Evolutionary conservation across 2,797 vertebrate genomes (phyloP), one percentile per base, ranked within the genome.

Genomic region (Cirrhinus mrigala): DNA sequence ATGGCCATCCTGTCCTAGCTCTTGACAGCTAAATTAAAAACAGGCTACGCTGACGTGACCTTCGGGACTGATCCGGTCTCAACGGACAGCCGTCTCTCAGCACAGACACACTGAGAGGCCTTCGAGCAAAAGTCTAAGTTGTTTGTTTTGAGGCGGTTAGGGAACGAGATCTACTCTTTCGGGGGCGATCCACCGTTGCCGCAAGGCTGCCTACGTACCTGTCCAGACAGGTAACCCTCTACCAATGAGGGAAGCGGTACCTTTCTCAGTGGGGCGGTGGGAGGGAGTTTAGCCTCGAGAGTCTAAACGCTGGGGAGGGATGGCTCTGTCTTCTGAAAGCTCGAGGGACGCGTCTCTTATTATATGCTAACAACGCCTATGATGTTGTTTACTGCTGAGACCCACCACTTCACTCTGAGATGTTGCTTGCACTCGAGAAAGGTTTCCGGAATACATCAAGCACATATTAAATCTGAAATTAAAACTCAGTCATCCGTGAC

Each of bases 1-100:
- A 90, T 83, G 75, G 60, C 37, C 54, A 68, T 82, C 79, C 90
- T 80, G 64, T 88, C 88, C 89, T 88, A 87, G 90, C 87, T 91
- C 91, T 90, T 93, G 92, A 94, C 91, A 94, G 92, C 87, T 93
- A 93, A 94, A 94, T 94, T 94, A 94, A 93, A 95, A 95, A 92
- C 88, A 92, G 85, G 76, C 79, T 85, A 79, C 18, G 77, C 87
- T 89, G 91, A 91, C 82, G 60, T 92, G 91, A 94, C 93, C 92
- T 89, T 77, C 82, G 70, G 91, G 92, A 93, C 91, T 90, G 89
- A 94, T 92, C 90, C 68, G 15, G 81, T 85, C 92, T 86, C 86
- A 64, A 70, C 78, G 73, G 70, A 81, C 33, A 81, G 82, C 85
- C 44, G 85, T 89, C 75, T 88, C 24, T 81, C 77, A 60, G 75